Conservation (phyloP, 2,888 invertebrate genomes). For the Drosophila eohydei region DNA sequence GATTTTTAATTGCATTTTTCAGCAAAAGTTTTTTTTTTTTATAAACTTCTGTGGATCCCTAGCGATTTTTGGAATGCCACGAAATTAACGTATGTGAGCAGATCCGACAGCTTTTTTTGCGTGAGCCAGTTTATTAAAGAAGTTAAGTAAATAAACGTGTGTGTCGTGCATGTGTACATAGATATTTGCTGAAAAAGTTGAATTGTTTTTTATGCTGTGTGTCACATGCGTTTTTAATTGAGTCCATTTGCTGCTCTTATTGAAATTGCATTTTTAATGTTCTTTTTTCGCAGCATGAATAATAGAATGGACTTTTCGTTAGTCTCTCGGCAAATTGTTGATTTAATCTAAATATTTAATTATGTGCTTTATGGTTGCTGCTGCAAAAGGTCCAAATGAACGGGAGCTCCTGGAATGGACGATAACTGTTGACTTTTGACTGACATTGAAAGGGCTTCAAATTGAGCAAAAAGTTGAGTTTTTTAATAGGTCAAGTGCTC, state of each 20-base stretch:
- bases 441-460: constrained; percentile 39
- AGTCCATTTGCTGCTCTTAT: constrained; percentile 54
- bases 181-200: constrained; percentile 25
- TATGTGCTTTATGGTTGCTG: constrained; percentile 13
- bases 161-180: constrained; percentile 10
- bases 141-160: constrained; percentile 19
- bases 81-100: constrained; percentile 47
- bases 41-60: constrained; percentile 12
- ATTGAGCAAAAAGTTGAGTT: constrained; percentile 13
- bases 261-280: constrained; percentile 67
- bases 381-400: constrained; percentile 11
- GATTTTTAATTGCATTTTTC: constrained; percentile 48
- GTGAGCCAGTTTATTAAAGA: constrained; percentile 63
- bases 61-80: constrained; percentile 35
- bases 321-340: constrained; percentile 42
- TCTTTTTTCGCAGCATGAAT: constrained; percentile 34
- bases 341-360: constrained; percentile 58
- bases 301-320: constrained; percentile 48
- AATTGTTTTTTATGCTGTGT: constrained; percentile 47
- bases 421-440: constrained; percentile 44
- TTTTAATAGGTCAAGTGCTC: constrained; percentile 4
- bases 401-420: neutral
- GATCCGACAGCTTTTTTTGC: constrained; percentile 6
- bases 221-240: constrained; percentile 59
- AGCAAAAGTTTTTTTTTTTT: constrained; percentile 25